Conservation (phyloP, 1,140 invertebrate genomes). For the Drosophila serrata region DNA sequence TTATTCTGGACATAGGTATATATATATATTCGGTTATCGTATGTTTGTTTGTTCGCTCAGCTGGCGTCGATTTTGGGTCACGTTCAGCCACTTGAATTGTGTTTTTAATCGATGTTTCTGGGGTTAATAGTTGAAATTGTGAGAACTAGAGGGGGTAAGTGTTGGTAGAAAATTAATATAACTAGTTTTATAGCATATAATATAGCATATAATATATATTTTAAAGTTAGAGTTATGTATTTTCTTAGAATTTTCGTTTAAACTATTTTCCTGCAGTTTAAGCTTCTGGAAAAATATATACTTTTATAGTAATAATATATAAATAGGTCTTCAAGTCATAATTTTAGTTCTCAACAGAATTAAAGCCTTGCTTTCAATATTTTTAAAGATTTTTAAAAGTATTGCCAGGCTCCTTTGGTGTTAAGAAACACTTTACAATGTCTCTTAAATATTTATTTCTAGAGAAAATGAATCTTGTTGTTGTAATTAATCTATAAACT, state of each 20-base stretch:
- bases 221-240: too few relatives aligned
- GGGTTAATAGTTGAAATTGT: neutral
- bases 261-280: neutral
- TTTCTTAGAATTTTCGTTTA: too few relatives aligned
- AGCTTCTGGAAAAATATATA: neutral
- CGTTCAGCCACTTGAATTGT: neutral
- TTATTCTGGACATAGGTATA: neutral
- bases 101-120: conserved; percentile 2
- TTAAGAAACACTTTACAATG: neutral
- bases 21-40: conserved; percentile 2
- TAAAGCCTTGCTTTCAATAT: neutral
- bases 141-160: neutral
- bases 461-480: neutral
- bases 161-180: neutral
- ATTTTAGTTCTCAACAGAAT: neutral
- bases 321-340: neutral
- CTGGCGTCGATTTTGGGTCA: neutral
- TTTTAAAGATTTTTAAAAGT: neutral
- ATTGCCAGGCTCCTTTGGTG: neutral
- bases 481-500: neutral
- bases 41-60: conserved; percentile 11
- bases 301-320: too few relatives aligned
- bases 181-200: neutral
- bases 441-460: too few relatives aligned
- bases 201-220: too few relatives aligned